Evolutionary conservation across 2,888 invertebrate species (phyloP), one percentile per base, ranked within the genome.

Genomic region (Watsonalla cultraria): DNA sequence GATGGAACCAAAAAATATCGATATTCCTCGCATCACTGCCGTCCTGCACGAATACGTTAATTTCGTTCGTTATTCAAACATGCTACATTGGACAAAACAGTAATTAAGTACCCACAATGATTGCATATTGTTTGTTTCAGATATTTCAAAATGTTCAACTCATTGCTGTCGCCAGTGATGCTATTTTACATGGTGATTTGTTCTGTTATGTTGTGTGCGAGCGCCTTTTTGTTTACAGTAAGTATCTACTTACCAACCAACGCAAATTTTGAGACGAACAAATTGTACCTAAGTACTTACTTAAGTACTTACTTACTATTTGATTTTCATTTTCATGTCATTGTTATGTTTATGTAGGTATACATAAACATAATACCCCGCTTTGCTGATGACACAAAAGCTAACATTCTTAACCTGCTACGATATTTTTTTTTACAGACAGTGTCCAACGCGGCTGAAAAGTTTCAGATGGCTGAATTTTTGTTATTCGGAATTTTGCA

Each of bases 161-260:
- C 85, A 0, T 57, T 88, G 54, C 59, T 88, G 5, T 88, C 90
- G 2, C 90, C 89, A 0, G 84, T 88, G 4, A 86, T 90, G 86
- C 88, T 89, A 58, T 60, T 86, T 13, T 90, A 89, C 62, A 74
- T 88, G 33, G 72, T 86, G 0, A 80, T 87, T 70, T 85, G 85
- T 58, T 84, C 87, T 0, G 56, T 87, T 35, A 76, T 84, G 83
- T 72, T 90, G 24, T 88, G 88, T 62, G 81, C 85, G 0, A 87
- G 86, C 61, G 84, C 84, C 7, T 86, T 75, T 61, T 86, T 87
- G 64, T 65, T 90, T 2, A 83, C 85, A 9, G 89, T 88, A 68
- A 76, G 82, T 70, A 33, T 9, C 51, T 1, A 24, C 24, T 24
- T 24, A 24, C 24, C 24, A 2, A 24, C 24, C 24, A 24, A 24